Conservation (phyloP, 2,888 invertebrate species). For the Lasioglossum oenotherae region DNA sequence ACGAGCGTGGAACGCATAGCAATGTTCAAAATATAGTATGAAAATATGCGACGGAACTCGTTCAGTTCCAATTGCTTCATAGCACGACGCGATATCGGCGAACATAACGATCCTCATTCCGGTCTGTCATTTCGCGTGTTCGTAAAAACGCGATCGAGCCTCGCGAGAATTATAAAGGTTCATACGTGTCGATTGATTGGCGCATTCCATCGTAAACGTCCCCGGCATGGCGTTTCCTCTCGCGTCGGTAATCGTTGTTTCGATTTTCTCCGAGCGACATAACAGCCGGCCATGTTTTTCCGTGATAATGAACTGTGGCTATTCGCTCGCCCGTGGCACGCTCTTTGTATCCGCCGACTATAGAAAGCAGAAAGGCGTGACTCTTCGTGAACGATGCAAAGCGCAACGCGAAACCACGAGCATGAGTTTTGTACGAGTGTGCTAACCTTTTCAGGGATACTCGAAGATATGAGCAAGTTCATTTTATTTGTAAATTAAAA, state of each 20-base stretch:
- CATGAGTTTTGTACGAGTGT: not conserved
- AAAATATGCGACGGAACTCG: constrained; percentile 2
- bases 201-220: constrained; percentile 55
- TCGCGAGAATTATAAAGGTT: constrained; percentile 36
- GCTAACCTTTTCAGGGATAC: not conserved
- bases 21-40: not conserved
- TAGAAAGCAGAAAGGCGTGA: constrained; percentile 60
- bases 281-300: constrained; percentile 64
- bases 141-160: constrained; percentile 28
- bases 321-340: constrained; percentile 55
- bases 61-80: not conserved
- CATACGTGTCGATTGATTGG: constrained; percentile 64
- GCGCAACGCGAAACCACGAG: constrained; percentile 32
- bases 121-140: constrained; percentile 5
- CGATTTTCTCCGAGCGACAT: constrained; percentile 59
- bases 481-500: not conserved
- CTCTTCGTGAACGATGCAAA: constrained; percentile 71
- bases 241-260: constrained; percentile 52
- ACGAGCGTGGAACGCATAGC: not conserved
- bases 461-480: not conserved
- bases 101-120: constrained; percentile 30
- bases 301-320: constrained; percentile 74
- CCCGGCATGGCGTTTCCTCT: constrained; percentile 54
- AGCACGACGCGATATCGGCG: not conserved
- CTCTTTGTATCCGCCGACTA: constrained; percentile 75